These are phyloP conservation scores for Acanthosepion lycidas DNA, from an alignment of 2,888 invertebrate species.

Conservation along the genomic window DNA sequence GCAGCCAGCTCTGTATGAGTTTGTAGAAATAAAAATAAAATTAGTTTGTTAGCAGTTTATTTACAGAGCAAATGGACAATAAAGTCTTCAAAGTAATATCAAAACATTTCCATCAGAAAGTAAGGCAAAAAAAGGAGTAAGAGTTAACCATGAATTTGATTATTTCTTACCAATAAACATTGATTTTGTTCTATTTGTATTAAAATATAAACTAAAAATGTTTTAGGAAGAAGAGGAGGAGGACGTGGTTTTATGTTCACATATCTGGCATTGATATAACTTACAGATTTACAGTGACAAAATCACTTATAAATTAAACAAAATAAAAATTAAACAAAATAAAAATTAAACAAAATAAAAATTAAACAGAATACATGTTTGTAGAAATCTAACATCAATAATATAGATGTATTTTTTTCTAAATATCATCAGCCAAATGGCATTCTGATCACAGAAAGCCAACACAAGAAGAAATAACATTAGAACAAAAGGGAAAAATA, in stretches of 20 bases:
- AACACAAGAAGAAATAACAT: not conserved
- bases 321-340: no score
- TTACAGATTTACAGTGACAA: not conserved
- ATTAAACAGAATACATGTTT: not conserved
- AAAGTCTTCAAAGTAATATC: constrained; percentile 33
- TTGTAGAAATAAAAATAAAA: constrained; percentile 14
- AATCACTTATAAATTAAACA: not conserved
- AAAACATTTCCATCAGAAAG: constrained; percentile 21
- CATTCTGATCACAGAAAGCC: constrained; percentile 35
- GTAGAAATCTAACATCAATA: not conserved
- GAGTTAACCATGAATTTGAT: not conserved
- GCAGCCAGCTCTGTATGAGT: constrained; percentile 33
- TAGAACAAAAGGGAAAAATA: not conserved
- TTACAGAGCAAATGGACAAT: constrained; percentile 33
- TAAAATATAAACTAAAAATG: constrained; percentile 10
- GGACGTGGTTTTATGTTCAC: constrained; percentile 33
- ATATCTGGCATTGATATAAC: constrained; percentile 21
- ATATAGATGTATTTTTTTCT: not conserved
- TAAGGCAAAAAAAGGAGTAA: constrained; percentile 33
- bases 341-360: not conserved
- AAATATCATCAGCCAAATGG: not conserved
- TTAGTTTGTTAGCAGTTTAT: constrained; percentile 33
- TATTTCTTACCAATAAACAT: constrained; percentile 21
- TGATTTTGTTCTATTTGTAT: constrained; percentile 33
- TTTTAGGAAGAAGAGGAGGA: constrained; percentile 33